phyloP scores from a whole-genome alignment of 2,113 vertebrate species.

The Vicugna pacos region DNA sequence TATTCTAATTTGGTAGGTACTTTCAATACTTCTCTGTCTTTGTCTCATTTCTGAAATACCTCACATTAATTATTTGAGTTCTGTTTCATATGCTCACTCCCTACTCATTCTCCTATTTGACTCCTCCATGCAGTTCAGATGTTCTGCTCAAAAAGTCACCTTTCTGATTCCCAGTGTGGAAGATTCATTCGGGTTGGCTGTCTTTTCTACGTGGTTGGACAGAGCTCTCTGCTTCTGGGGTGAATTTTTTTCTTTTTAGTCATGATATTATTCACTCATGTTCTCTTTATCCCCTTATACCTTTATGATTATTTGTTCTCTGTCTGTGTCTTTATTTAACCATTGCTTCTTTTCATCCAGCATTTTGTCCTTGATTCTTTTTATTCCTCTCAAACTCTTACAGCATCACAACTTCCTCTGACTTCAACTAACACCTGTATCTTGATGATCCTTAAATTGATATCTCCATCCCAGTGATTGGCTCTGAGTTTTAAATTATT shows the following conservation, averaged over 20 bases:
- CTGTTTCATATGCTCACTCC: background rate
- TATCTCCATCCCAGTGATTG: background rate
- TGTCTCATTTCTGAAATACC: background rate
- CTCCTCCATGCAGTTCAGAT: background rate
- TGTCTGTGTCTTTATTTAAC: background rate
- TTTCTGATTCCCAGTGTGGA: background rate
- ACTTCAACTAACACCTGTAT: background rate
- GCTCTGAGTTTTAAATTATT: background rate
- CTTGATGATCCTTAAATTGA: background rate
- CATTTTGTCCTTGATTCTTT: background rate
- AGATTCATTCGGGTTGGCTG: background rate
- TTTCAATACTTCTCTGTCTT: background rate
- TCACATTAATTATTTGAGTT: background rate
- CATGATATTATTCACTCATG: background rate
- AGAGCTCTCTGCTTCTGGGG: background rate
- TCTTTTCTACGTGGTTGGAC: background rate
- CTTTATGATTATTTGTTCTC: background rate
- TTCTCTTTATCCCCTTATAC: background rate
- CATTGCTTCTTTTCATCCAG: background rate
- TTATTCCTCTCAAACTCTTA: background rate
- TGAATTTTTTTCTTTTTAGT: background rate
- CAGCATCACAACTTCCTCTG: background rate
- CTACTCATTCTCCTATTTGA: background rate
- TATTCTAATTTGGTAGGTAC: background rate
- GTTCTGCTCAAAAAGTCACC: background rate